These are phyloP conservation scores for Tonatia bakeri DNA, from an alignment of 2,113 vertebrate genomes.

Conservation along the genomic window DNA sequence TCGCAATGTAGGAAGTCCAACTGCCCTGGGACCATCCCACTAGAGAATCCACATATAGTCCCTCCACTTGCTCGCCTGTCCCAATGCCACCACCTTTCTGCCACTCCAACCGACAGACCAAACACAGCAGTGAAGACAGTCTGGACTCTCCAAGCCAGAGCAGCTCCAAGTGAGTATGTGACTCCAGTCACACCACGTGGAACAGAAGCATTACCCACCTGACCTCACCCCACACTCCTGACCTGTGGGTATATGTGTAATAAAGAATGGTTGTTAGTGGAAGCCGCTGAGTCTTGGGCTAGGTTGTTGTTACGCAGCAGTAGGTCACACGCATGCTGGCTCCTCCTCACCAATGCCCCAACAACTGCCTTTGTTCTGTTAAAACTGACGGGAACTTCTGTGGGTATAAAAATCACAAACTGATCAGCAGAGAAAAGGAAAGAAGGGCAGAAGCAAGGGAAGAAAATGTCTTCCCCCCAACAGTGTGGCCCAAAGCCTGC, in stretches of 20 bases:
- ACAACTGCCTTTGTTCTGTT: not conserved
- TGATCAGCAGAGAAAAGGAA: not conserved
- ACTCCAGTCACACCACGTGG: not conserved
- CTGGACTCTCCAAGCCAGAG: not conserved
- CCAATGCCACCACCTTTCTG: not conserved
- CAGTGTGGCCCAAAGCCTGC: not conserved
- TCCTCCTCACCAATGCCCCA: not conserved
- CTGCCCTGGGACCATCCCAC: not conserved
- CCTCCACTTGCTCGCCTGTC: not conserved
- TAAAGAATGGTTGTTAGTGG: not conserved
- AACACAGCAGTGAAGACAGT: not conserved
- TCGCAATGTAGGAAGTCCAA: not conserved
- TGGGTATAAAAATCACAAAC: constrained; percentile 37
- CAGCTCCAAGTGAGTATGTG: not conserved
- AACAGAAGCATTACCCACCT: not conserved
- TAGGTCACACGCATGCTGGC: not conserved
- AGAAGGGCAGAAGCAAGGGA: not conserved
- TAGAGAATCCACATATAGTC: not conserved
- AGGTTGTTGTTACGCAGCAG: not conserved
- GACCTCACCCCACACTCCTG: not conserved
- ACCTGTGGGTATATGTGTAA: not conserved
- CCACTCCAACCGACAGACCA: not conserved
- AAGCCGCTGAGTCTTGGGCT: not conserved
- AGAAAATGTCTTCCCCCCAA: not conserved
- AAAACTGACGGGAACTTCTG: not conserved